Evolutionary conservation across 2,888 invertebrate species (phyloP).

Genomic region (Myopa testacea): DNA sequence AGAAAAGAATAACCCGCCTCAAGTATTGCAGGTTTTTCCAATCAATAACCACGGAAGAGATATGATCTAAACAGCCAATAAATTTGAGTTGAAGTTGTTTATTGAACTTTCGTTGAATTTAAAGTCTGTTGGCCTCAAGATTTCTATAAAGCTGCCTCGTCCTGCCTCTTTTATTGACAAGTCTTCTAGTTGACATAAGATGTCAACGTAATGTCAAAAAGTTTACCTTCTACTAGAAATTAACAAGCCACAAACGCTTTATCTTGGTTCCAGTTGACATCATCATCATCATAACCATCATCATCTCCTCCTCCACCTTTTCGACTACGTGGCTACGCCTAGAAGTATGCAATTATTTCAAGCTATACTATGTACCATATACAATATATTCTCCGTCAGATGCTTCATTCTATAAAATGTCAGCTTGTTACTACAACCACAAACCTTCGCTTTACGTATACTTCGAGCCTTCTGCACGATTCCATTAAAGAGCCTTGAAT

Average conservation of each 20-base stretch:
- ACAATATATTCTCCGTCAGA: too few species aligned
- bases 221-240: constrained; percentile 64
- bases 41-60: too few species aligned
- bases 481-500: constrained; percentile 26
- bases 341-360: constrained; percentile 12
- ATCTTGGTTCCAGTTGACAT: not conserved
- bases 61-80: too few species aligned
- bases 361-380: not conserved
- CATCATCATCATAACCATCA: not conserved
- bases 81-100: too few species aligned
- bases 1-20: too few species aligned
- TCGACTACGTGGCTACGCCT: not conserved
- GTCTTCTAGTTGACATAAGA: constrained; percentile 25
- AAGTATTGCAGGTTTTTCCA: too few species aligned
- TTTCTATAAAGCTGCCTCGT: not conserved
- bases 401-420: not conserved
- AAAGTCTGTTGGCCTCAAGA: too few species aligned
- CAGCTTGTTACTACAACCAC: constrained; percentile 21
- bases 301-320: not conserved
- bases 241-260: constrained; percentile 56
- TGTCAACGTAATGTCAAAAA: constrained; percentile 64
- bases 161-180: constrained; percentile 45
- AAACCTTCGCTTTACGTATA: too few species aligned
- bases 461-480: too few species aligned
- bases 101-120: too few species aligned